These are phyloP conservation scores for Euplexia lucipara DNA, from an alignment of 2,888 invertebrate genomes.

Conservation along the genomic window DNA sequence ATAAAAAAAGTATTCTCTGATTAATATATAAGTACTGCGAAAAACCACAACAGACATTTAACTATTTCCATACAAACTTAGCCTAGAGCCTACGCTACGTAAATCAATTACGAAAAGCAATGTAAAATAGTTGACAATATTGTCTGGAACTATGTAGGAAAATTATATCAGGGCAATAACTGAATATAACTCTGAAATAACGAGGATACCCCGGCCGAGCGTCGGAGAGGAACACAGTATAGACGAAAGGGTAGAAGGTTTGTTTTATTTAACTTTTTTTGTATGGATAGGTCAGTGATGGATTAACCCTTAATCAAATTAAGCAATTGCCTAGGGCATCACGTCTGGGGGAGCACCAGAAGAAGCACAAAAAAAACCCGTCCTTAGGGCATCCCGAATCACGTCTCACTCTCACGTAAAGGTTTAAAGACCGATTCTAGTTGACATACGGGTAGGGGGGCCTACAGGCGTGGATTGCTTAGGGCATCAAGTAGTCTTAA, in stretches of 20 bases:
- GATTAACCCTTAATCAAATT: too few relatives aligned
- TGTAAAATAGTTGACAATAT: slow-evolving; percentile 81
- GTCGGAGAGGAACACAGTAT: slow-evolving; percentile 10
- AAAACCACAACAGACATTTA: slow-evolving; percentile 7
- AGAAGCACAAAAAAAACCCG: too few relatives aligned
- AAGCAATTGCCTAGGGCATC: too few relatives aligned
- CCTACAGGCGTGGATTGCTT: too few relatives aligned
- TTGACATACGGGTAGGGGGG: too few relatives aligned
- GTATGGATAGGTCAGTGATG: too few relatives aligned
- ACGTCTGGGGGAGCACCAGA: too few relatives aligned
- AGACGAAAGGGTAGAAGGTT: slow-evolving; percentile 18
- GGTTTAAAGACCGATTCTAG: too few relatives aligned
- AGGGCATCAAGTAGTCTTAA: too few relatives aligned
- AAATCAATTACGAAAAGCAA: slow-evolving; percentile 78
- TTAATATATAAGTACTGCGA: not conserved
- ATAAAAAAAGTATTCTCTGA: not conserved
- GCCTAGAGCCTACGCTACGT: slow-evolving; percentile 60
- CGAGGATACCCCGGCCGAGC: slow-evolving; percentile 60
- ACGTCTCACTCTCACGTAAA: too few relatives aligned
- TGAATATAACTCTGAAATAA: slow-evolving; percentile 74
- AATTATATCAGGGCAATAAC: slow-evolving; percentile 76
- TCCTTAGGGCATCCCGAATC: too few relatives aligned
- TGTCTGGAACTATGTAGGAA: slow-evolving; percentile 77
- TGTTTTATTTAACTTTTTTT: too few relatives aligned
- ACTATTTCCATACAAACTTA: slow-evolving; percentile 46